A percentile compares a stretch with the other conserved stretches of the same genome.
phyloP scores from a whole-genome alignment of 2,113 vertebrate genomes.

The Hiodon tergisus region DNA sequence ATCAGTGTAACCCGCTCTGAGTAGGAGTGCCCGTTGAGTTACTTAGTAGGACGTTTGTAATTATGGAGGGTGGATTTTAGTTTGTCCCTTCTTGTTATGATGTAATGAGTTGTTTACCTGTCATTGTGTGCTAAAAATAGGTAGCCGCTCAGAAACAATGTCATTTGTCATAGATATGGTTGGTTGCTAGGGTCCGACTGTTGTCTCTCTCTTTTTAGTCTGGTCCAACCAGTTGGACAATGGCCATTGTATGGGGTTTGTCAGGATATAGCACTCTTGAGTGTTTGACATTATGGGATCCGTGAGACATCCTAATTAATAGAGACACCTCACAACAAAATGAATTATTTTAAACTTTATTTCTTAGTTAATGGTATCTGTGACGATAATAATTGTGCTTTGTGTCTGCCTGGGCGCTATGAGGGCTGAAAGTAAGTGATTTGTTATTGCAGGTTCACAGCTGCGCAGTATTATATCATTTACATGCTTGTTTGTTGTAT shows the following conservation, averaged over 20 bases:
- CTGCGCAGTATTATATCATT: neutral
- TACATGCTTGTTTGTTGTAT: neutral
- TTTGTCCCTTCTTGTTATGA: too few species aligned
- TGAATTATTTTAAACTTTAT: neutral
- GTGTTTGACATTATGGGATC: neutral
- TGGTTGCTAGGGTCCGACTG: neutral
- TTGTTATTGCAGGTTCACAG: neutral
- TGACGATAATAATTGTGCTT: neutral
- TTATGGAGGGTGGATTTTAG: too few species aligned
- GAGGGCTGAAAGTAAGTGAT: neutral
- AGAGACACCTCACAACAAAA: neutral
- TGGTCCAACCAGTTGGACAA: neutral
- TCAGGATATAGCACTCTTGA: neutral
- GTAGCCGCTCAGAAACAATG: too few species aligned
- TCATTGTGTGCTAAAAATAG: too few species aligned
- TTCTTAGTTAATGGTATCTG: neutral
- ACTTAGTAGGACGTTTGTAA: too few species aligned
- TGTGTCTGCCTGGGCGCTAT: neutral
- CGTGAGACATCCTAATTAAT: conserved; percentile 2
- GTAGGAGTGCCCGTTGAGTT: too few species aligned
- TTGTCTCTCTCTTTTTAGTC: neutral
- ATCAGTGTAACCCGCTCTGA: too few species aligned
- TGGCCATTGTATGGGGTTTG: neutral
- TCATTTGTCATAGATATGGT: neutral
- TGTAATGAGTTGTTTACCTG: too few species aligned